Evolutionary conservation across 2,888 invertebrate genomes (phyloP).

Genomic region (Coronaproctus castanopsis): DNA sequence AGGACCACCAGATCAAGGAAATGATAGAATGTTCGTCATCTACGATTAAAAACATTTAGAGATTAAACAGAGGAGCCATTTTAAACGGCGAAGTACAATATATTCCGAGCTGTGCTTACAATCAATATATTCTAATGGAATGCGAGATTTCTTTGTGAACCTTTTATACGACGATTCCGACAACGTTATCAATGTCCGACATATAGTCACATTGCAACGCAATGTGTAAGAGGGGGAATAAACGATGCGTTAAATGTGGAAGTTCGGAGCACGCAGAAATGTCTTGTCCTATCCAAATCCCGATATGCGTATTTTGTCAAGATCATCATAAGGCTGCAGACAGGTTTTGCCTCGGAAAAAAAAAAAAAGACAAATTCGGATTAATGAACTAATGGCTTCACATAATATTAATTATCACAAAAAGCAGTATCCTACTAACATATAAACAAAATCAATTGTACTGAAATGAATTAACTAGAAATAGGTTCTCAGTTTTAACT

Average conservation of each 20-base stretch:
- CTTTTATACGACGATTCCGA: not conserved
- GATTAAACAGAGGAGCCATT: too few species aligned
- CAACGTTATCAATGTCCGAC: not conserved
- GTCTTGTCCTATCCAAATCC: not conserved
- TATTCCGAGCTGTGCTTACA: not conserved
- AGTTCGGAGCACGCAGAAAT: not conserved
- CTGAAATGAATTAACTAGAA: not conserved
- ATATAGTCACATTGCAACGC: not conserved
- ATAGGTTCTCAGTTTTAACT: not conserved
- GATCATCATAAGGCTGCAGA: not conserved
- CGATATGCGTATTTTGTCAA: not conserved
- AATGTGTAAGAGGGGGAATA: not conserved
- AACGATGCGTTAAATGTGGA: not conserved
- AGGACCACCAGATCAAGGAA: not conserved
- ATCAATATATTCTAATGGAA: not conserved
- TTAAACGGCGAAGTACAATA: not conserved
- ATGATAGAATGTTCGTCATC: not conserved
- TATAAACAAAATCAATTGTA: not conserved
- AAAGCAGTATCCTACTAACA: not conserved
- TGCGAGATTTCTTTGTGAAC: not conserved
- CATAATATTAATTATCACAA: not conserved
- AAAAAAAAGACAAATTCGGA: not conserved
- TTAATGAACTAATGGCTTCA: not conserved
- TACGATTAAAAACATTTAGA: not conserved
- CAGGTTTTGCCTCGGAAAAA: too few species aligned